A percentile compares a stretch with the other conserved stretches of the same genome.
These are phyloP conservation scores for Aphelocoma californica DNA, from an alignment of 2,797 vertebrate genomes.

Conservation along the genomic window DNA sequence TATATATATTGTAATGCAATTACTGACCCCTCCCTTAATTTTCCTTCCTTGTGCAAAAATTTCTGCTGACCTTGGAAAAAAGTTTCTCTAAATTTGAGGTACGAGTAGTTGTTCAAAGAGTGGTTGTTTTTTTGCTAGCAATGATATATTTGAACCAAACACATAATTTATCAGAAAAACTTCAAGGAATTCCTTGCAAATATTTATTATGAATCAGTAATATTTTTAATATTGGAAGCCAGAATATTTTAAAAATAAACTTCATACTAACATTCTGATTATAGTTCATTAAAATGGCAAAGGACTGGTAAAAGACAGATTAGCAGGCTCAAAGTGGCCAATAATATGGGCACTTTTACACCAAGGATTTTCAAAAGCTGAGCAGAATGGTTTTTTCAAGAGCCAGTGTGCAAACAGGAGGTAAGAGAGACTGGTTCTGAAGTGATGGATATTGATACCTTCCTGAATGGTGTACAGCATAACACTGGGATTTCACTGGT, in stretches of 20 bases:
- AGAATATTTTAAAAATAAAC: conserved; percentile 2
- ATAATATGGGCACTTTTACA: background rate
- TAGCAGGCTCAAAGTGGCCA: background rate
- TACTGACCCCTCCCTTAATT: conserved; percentile 20
- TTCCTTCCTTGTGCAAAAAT: background rate
- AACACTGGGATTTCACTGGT: background rate
- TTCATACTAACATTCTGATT: background rate
- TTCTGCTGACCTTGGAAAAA: conserved; percentile 13
- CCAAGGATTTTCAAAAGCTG: background rate
- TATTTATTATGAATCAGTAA: background rate
- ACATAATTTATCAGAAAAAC: background rate
- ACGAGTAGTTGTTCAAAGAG: background rate
- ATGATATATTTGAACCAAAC: background rate
- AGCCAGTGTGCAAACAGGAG: background rate
- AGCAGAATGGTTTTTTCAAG: background rate
- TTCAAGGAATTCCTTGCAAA: conserved; percentile 24
- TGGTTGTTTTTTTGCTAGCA: background rate
- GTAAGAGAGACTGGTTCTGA: background rate
- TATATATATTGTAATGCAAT: background rate
- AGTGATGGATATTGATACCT: background rate
- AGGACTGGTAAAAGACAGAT: background rate
- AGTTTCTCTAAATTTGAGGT: background rate
- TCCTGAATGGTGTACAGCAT: background rate
- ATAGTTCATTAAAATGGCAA: conserved; percentile 10
- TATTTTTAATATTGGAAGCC: conserved; percentile 17